Percentiles rank a stretch among this genome's conserved stretches.
phyloP scores from a whole-genome alignment of 2,888 invertebrate species.

The Polydrusus tereticollis region DNA sequence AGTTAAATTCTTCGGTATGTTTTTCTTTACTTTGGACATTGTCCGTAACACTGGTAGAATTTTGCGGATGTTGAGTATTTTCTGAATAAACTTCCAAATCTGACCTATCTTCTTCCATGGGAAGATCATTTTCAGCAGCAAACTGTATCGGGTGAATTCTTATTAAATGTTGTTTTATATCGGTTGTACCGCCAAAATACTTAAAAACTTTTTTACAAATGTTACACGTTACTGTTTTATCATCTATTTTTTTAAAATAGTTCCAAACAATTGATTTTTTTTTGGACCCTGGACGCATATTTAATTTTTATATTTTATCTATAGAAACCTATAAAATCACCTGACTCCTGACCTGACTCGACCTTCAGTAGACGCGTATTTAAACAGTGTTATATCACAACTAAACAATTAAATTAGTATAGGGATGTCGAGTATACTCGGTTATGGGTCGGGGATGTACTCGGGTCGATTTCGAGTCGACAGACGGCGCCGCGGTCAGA shows the following conservation, averaged over 20 bases:
- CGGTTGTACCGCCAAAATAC: slow-evolving; percentile 32
- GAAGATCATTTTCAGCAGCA: background rate
- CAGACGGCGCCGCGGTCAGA: no score
- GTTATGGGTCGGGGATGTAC: no score
- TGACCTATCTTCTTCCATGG: slow-evolving; percentile 1
- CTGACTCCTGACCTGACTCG: background rate
- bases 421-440: no score
- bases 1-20: background rate
- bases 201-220: slow-evolving; percentile 26
- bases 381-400: background rate
- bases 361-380: background rate
- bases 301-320: background rate
- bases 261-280: slow-evolving; percentile 30
- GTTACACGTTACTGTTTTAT: slow-evolving; percentile 22
- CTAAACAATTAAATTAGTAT: no score
- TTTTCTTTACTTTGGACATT: no score
- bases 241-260: slow-evolving; percentile 1
- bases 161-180: slow-evolving; percentile 21
- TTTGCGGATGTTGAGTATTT: background rate
- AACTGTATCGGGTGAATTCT: slow-evolving; percentile 11
- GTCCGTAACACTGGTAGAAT: background rate
- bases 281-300: background rate
- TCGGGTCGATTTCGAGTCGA: no score
- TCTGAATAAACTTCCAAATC: no score
- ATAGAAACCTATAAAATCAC: background rate